A percentile compares a stretch with the other conserved stretches of the same genome.
These are phyloP conservation scores for Empidonax alnorum DNA, from an alignment of 2,113 vertebrate species.

Conservation along the genomic window DNA sequence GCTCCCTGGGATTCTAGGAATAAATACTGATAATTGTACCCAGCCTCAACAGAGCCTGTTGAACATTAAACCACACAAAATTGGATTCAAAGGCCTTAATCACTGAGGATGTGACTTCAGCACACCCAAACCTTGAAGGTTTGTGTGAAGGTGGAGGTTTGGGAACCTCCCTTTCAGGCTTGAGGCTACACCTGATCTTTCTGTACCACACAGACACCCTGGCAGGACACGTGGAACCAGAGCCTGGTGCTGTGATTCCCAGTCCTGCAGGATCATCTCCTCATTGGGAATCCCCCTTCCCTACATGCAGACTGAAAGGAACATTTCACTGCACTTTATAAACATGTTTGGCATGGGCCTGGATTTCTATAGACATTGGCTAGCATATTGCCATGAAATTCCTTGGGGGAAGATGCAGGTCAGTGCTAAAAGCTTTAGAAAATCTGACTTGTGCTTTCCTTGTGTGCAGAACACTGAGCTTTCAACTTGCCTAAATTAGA, in stretches of 20 bases:
- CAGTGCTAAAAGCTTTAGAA: background rate
- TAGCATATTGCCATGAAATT: background rate
- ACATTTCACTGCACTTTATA: background rate
- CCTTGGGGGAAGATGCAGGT: background rate
- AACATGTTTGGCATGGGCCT: background rate
- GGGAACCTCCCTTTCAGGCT: background rate
- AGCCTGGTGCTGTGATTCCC: background rate
- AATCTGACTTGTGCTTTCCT: background rate
- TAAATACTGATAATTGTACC: constrained; percentile 52
- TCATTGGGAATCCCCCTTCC: rapidly evolving
- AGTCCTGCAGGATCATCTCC: background rate
- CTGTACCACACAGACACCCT: background rate
- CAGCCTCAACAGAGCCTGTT: background rate
- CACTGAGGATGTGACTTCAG: background rate
- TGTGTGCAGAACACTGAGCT: background rate
- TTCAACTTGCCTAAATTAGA: background rate
- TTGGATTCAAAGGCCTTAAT: background rate
- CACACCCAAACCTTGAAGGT: background rate
- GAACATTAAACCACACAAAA: background rate
- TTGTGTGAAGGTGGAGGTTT: background rate
- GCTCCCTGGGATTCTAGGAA: constrained; percentile 38
- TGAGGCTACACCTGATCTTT: background rate
- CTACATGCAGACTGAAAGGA: background rate
- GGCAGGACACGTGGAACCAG: background rate
- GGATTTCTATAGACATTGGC: background rate